Conservation (phyloP, 2,888 invertebrate genomes). For the Agapostemon virescens region DNA sequence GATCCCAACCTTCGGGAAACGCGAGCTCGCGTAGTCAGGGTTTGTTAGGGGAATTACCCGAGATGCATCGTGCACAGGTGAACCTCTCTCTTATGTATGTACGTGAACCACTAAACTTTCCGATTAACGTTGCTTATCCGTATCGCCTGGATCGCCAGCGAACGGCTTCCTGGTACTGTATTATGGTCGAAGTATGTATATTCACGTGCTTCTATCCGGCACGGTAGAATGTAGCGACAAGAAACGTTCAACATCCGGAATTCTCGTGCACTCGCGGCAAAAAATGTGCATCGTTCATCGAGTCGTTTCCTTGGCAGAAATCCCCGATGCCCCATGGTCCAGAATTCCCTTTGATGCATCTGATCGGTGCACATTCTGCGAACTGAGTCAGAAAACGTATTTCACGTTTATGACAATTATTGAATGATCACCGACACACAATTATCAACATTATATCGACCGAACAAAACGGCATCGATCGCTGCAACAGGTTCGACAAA, state of each 20-base stretch:
- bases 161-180: conserved; percentile 2
- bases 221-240: background rate
- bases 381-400: background rate
- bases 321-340: background rate
- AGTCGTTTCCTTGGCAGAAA: background rate
- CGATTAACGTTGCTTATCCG: conserved; percentile 16
- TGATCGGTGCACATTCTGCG: background rate
- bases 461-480: too few species aligned
- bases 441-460: too few species aligned
- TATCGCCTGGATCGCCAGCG: background rate
- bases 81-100: conserved; percentile 11
- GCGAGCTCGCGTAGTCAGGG: background rate
- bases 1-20: background rate
- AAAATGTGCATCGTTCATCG: background rate
- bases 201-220: conserved; percentile 1
- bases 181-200: conserved; percentile 10
- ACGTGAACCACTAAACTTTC: conserved; percentile 22
- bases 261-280: conserved; percentile 1
- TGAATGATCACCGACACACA: too few species aligned
- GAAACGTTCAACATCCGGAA: conserved; percentile 13
- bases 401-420: too few species aligned
- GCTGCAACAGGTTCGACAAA: too few species aligned
- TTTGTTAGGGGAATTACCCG: conserved; percentile 28
- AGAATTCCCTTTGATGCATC: background rate
- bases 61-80: conserved; percentile 17